Percentiles rank a stretch among this genome's conserved stretches.
Conservation (phyloP, 1,140 invertebrate genomes). For the Tetragonula clypearis region DNA sequence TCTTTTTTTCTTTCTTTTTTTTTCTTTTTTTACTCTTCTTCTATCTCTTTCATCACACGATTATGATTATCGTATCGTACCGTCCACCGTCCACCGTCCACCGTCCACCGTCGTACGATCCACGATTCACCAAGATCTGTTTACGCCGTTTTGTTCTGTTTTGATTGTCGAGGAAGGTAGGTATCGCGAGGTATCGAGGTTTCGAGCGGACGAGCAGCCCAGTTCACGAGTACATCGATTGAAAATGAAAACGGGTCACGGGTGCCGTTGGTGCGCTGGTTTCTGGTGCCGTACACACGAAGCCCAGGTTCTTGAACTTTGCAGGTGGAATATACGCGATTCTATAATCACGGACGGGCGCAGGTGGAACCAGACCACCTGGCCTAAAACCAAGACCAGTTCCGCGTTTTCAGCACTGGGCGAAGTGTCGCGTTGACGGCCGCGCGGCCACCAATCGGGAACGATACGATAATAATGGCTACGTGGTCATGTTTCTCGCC, state of each 20-base stretch:
- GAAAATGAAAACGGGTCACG: slow-evolving; percentile 50
- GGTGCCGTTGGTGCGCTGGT: slow-evolving; percentile 48
- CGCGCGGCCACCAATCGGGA: slow-evolving; percentile 1
- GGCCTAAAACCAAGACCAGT: neutral
- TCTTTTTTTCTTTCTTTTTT: too few relatives aligned
- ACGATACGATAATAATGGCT: slow-evolving; percentile 58
- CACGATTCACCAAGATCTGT: neutral
- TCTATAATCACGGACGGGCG: neutral
- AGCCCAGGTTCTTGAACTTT: slow-evolving; percentile 47
- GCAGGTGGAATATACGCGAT: slow-evolving; percentile 29
- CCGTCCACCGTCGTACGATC: too few relatives aligned
- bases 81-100: too few relatives aligned
- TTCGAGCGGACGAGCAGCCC: slow-evolving; percentile 34
- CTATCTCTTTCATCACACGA: neutral
- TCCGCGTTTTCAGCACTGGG: neutral
- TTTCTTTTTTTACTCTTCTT: neutral
- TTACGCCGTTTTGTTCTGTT: neutral
- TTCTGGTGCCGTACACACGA: slow-evolving; percentile 32
- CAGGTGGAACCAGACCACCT: slow-evolving; percentile 2
- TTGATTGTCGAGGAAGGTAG: neutral
- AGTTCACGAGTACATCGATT: slow-evolving; percentile 56
- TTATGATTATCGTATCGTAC: neutral
- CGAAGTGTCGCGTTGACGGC: neutral
- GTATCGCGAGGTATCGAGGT: slow-evolving; percentile 22
- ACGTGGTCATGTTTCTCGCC: slow-evolving; percentile 46